These are phyloP conservation scores for Herminia tarsipennalis DNA, from an alignment of 2,888 invertebrate species.

Conservation along the genomic window DNA sequence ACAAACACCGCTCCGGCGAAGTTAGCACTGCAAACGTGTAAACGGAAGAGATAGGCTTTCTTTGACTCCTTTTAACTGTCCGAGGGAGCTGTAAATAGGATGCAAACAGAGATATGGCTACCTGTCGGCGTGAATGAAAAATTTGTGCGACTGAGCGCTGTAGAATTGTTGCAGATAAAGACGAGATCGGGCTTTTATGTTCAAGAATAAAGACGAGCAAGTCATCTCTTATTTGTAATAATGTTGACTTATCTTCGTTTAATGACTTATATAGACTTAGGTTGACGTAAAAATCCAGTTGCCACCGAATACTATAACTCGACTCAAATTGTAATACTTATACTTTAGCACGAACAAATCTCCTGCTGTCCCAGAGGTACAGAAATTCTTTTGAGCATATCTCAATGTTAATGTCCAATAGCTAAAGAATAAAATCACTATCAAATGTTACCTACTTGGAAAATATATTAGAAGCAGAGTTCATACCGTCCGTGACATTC, in stretches of 20 bases:
- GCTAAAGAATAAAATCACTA: too few relatives aligned
- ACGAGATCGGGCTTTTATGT: conserved; percentile 12
- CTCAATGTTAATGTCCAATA: too few relatives aligned
- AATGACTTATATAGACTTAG: too few relatives aligned
- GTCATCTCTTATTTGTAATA: neutral
- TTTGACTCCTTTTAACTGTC: conserved; percentile 80
- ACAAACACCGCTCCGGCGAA: conserved; percentile 43
- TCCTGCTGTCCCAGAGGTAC: too few relatives aligned
- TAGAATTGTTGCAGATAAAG: conserved; percentile 34
- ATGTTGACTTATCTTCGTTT: too few relatives aligned
- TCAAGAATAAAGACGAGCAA: neutral
- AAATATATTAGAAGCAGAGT: neutral
- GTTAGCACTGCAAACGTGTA: conserved; percentile 77
- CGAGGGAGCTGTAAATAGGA: conserved; percentile 79
- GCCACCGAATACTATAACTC: too few relatives aligned
- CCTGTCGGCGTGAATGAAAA: conserved; percentile 68
- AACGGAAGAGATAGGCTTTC: conserved; percentile 80
- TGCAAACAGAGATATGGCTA: conserved; percentile 81
- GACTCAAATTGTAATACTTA: too few relatives aligned
- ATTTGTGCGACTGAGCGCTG: conserved; percentile 54
- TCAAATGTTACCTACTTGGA: too few relatives aligned
- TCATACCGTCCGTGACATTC: conserved; percentile 36
- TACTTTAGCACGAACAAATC: too few relatives aligned
- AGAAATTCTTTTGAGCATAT: too few relatives aligned
- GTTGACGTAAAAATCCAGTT: too few relatives aligned